A percentile compares a stretch with the other conserved stretches of the same genome.
These are phyloP conservation scores for Tetramorium bicarinatum DNA, from an alignment of 2,888 invertebrate species.

Conservation along the genomic window DNA sequence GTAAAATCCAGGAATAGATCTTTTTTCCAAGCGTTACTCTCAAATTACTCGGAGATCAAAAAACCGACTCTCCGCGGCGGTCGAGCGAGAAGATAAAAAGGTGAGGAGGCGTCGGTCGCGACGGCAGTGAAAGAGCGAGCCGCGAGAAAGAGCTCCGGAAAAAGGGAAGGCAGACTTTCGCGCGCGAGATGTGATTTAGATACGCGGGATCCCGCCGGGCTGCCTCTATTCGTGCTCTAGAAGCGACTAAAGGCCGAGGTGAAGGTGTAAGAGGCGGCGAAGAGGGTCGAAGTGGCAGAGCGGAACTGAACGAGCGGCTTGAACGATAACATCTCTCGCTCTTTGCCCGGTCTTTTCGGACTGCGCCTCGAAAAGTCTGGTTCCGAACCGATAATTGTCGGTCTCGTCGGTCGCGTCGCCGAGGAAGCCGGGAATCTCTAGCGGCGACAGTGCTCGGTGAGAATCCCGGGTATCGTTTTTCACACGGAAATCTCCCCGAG, in stretches of 20 bases:
- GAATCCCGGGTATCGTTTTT: slow-evolving; percentile 55
- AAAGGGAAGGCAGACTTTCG: slow-evolving; percentile 68
- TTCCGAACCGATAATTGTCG: slow-evolving; percentile 63
- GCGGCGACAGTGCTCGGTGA: slow-evolving; percentile 45
- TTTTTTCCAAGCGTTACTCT: slow-evolving; percentile 44
- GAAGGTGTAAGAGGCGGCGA: not conserved
- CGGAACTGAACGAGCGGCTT: slow-evolving; percentile 29
- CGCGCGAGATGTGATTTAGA: slow-evolving; percentile 80
- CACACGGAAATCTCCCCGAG: slow-evolving; percentile 50
- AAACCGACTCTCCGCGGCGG: slow-evolving; percentile 38
- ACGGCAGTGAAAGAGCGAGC: slow-evolving; percentile 50
- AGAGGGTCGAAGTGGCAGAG: slow-evolving; percentile 37
- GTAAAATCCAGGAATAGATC: slow-evolving; percentile 24
- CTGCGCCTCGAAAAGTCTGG: slow-evolving; percentile 19
- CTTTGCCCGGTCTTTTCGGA: slow-evolving; percentile 41
- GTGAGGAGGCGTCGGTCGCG: slow-evolving; percentile 11
- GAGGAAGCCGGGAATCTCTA: slow-evolving; percentile 40
- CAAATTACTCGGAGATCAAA: slow-evolving; percentile 56
- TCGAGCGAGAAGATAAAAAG: slow-evolving; percentile 39
- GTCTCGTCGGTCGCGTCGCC: slow-evolving; percentile 44
- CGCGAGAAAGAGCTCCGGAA: slow-evolving; percentile 32
- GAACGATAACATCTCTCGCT: slow-evolving; percentile 49
- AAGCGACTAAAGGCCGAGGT: not conserved
- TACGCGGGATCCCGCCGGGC: slow-evolving; percentile 67
- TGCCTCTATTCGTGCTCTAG: slow-evolving; percentile 12